phyloP scores from a whole-genome alignment of 2,888 invertebrate species.

The Chaitophorus viminalis region DNA sequence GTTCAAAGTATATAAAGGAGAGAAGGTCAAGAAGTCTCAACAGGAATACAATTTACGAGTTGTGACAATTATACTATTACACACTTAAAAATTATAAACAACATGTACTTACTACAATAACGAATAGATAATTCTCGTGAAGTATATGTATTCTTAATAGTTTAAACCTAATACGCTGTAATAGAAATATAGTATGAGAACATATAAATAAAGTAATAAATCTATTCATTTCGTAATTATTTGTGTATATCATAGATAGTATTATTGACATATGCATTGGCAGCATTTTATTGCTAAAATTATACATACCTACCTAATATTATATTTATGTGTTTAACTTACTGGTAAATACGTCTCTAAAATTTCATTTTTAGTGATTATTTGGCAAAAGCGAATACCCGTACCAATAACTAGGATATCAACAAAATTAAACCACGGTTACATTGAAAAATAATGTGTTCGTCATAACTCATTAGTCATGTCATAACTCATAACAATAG shows the following conservation, averaged over 20 bases:
- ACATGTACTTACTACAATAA: background rate
- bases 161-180: too few relatives aligned
- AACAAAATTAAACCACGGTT: background rate
- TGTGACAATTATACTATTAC: background rate
- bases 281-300: background rate
- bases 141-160: too few relatives aligned
- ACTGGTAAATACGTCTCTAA: too few relatives aligned
- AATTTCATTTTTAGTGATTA: background rate
- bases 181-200: too few relatives aligned
- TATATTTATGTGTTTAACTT: background rate
- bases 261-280: too few relatives aligned
- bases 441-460: conserved; percentile 2
- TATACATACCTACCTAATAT: background rate
- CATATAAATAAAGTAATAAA: too few relatives aligned
- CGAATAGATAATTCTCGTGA: background rate
- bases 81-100: background rate
- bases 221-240: background rate
- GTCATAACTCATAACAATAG: background rate
- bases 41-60: background rate
- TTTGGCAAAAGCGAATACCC: background rate
- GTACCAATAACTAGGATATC: background rate
- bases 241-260: background rate
- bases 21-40: conserved; percentile 27
- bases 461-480: background rate
- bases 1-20: too few relatives aligned